Evolutionary conservation across 2,888 invertebrate species (phyloP), one percentile per base, ranked within the genome.

Genomic region (Bhutanitis thaidina): DNA sequence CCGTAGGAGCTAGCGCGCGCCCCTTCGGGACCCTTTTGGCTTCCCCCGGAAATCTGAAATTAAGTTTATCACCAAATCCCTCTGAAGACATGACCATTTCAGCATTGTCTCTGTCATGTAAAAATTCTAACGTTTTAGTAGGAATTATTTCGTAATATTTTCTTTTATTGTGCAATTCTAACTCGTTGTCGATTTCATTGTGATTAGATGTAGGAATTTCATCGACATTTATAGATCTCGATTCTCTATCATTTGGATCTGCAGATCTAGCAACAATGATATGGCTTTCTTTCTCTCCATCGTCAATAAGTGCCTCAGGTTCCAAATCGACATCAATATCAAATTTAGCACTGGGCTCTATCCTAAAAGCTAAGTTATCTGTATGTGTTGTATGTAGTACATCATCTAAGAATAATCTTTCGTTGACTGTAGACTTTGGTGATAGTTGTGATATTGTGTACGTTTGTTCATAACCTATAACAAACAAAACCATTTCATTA

Each of bases 11-110:
- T 82, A 92, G 90, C 80, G 91, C 91, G 75, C 91, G 90, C 78
- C 91, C 92, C 90, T 92, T 92, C 91, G 93, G 94, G 91, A 93
- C 94, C 94, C 94, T 91, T 73, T 81, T 83, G 70, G 71, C 93
- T 94, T 94, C 94, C 94, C 94, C 94, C 94, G 94, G 92, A 81
- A 83, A 90, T 82, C 72, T 83, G 58, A 85, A 83, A 30, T 79
- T 81, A n/a, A 89, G 58, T 55, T 77, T 78, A 55, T 89, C 89
- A 5, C 88, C 89, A 35, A 80, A 86, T 0, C 82, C 76, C 55
- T 80, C 77, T 0, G 87, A 86, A 9, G 76, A 80, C 58, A 78
- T 69, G 10, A 80, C 69, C 35, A 81, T 81, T 27, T 84, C 88
- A 34, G 69, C 68, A 52, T 83, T 80, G 13, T 84, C 77, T 56